phyloP scores from a whole-genome alignment of 2,888 invertebrate genomes.

The Dyspetes luteomarginatus region DNA sequence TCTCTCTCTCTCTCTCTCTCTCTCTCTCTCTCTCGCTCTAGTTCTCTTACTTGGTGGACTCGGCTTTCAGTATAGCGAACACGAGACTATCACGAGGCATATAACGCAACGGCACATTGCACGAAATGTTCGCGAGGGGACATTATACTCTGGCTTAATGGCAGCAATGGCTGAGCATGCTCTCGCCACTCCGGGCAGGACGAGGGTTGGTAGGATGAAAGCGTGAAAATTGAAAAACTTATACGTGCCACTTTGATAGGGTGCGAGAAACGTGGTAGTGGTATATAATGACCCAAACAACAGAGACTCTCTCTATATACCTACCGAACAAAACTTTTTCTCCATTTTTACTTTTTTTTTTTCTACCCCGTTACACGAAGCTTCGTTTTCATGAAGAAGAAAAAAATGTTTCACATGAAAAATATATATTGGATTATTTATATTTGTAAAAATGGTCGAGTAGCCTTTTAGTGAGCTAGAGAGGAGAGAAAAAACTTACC shows the following conservation, averaged over 20 bases:
- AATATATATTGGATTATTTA: too few species aligned
- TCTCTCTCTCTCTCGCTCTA: slow-evolving; percentile 6
- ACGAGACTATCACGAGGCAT: slow-evolving; percentile 22
- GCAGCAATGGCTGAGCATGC: slow-evolving; percentile 39
- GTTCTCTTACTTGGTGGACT: slow-evolving; percentile 33
- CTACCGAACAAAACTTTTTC: slow-evolving; percentile 30
- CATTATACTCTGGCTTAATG: slow-evolving; percentile 59
- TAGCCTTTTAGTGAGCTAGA: too few species aligned
- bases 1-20: background rate
- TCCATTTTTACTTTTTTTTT: background rate
- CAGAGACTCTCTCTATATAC: slow-evolving; percentile 2
- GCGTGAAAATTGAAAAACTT: slow-evolving; percentile 67
- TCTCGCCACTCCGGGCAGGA: background rate
- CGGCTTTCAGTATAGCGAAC: slow-evolving; percentile 34
- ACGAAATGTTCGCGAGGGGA: slow-evolving; percentile 64
- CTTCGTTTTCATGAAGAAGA: too few species aligned
- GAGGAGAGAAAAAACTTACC: too few species aligned
- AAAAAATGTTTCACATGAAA: too few species aligned
- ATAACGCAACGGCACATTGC: slow-evolving; percentile 61
- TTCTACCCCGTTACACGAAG: too few species aligned
- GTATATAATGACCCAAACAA: slow-evolving; percentile 27
- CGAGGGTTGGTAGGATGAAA: slow-evolving; percentile 32
- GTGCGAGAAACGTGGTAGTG: background rate
- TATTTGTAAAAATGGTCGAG: too few species aligned
- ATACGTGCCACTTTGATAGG: slow-evolving; percentile 59